Conservation (phyloP, 1,140 invertebrate genomes). For the Drosophila neocordata region DNA sequence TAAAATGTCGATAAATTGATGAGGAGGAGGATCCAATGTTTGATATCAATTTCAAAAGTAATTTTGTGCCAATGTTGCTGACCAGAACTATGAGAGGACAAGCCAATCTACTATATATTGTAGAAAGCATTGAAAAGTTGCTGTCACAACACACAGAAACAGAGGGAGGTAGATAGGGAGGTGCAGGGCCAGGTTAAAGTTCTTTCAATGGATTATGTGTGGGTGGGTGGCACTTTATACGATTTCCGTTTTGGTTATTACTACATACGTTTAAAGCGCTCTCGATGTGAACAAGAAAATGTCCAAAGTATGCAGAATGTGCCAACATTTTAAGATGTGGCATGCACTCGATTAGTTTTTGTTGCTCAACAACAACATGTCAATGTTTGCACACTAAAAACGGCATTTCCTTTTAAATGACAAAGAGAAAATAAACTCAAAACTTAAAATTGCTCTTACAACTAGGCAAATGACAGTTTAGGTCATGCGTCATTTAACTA, state of each 20-base stretch:
- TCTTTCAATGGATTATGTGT: background rate
- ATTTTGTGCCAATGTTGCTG: conserved; percentile 6
- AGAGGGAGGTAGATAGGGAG: background rate
- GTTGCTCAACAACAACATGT: conserved; percentile 45
- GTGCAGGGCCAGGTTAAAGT: background rate
- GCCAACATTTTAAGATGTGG: conserved; percentile 49
- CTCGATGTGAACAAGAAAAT: conserved; percentile 21
- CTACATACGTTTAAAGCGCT: background rate
- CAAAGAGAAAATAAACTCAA: conserved; percentile 27
- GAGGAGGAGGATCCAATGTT: conserved; percentile 24
- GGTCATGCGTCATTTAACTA: conserved; percentile 68
- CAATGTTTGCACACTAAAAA: conserved; percentile 12
- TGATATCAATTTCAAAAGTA: conserved; percentile 51
- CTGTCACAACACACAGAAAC: background rate
- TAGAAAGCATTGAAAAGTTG: background rate
- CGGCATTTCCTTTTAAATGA: conserved; percentile 30
- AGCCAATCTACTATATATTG: conserved; percentile 17
- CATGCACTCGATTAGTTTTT: conserved; percentile 57
- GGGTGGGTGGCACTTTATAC: conserved; percentile 18
- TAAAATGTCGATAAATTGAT: conserved; percentile 4
- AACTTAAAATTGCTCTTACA: conserved; percentile 52
- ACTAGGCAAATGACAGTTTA: conserved; percentile 59
- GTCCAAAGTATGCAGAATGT: conserved; percentile 40
- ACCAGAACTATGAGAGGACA: conserved; percentile 31
- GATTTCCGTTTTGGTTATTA: conserved; percentile 1